These are phyloP conservation scores for Balaenoptera acutorostrata DNA, from an alignment of 2,113 vertebrate genomes.

Conservation along the genomic window DNA sequence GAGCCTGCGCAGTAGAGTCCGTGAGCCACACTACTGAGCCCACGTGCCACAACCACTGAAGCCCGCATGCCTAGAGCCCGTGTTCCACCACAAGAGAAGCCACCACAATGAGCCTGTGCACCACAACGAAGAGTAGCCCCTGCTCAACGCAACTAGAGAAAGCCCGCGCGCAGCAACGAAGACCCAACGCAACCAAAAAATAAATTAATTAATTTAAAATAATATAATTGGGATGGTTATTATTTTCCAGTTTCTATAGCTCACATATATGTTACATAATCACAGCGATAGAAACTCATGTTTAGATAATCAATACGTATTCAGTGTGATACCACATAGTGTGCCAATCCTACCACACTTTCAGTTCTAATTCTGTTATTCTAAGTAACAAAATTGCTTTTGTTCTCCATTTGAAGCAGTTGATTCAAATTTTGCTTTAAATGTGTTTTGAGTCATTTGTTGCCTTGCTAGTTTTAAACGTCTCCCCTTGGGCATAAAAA, in stretches of 20 bases:
- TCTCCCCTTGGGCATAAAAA: background rate
- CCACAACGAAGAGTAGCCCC: too few species aligned
- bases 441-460: background rate
- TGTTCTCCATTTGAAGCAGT: background rate
- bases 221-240: background rate
- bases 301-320: background rate
- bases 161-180: accelerated
- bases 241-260: background rate
- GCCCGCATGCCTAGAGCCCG: too few species aligned
- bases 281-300: background rate
- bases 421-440: background rate
- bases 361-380: background rate
- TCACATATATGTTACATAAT: background rate
- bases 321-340: background rate
- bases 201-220: too few species aligned
- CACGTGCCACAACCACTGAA: too few species aligned
- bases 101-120: too few species aligned
- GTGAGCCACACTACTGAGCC: too few species aligned
- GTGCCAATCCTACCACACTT: background rate
- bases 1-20: too few species aligned
- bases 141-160: too few species aligned
- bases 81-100: too few species aligned
- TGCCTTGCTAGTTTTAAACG: background rate
- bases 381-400: background rate
- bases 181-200: too few species aligned